Base-by-base conservation (phyloP, 2,888 invertebrate genomes). In the Smittia aterrima region DNA sequence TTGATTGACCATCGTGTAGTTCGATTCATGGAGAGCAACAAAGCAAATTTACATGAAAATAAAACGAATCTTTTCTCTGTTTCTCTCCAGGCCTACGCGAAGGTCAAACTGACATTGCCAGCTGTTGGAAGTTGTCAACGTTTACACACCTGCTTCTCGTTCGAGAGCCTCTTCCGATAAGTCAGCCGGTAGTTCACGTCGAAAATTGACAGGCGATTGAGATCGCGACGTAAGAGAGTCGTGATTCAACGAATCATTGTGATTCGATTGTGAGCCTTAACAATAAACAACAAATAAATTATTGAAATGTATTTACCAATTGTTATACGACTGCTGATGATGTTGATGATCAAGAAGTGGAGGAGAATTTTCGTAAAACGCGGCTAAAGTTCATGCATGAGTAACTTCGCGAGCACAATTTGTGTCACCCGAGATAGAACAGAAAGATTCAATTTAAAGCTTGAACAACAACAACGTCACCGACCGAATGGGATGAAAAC, bases 121-220 rank as follows among this genome's bases (percentile, higher is more conserved):
- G 9, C 27, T 66, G 27, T 18, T 66, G n/a, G 13, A 32, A 24
- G 7, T 66, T 24, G 13, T 32, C 27, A 53, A 18, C 20, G 22
- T 22, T 22, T 58, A 47, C 73, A 38, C 25, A 74, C 74, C 91
- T 32, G 91, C 91, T 84, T 93, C 93, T 79, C 90, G 86, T 66
- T 90, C 89, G 66, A 92, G 85, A 80, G 90, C 88, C 79, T 89
- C 86, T 79, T 90, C 89, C 75, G 91, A 89, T 47, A 89, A 84
- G 79, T 89, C 88, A 67, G 88, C 87, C 77, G 91, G 89, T 76
- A 90, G 87, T 80, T 88, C 87, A 77, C 85, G 85, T 77, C 85
- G 84, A 62, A 87, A 75, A 27, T 76, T 62, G 13, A 54, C 27
- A 22, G 66, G 74, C 54, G 67, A 58, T 54, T 67, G 67, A 47